Evolutionary conservation across 2,113 vertebrate genomes (phyloP), one percentile per base, ranked within the genome.

Genomic region (Vidua chalybeata): DNA sequence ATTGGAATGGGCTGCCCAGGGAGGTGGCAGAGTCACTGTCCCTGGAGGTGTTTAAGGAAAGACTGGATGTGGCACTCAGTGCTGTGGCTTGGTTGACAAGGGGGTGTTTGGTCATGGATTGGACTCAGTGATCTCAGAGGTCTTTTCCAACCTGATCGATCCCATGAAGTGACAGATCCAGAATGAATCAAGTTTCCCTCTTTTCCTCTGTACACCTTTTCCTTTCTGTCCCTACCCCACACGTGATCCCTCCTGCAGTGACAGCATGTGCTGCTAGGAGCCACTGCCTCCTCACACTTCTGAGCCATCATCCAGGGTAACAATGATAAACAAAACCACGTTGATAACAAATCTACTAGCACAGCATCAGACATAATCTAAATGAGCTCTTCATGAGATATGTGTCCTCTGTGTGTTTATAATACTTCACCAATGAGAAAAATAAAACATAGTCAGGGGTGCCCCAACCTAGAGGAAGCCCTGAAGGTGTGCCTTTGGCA

Each of bases 51-150:
- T 39, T 66, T 56, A 23, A 51, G 45, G 45, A 14, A 63, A 43
- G 31, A 26, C 37, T 59, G 52, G 26, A 68, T 0, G 0, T 45
- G 17, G 14, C 46, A 45, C 27, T 37, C 37, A 19, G 21, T 45
- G 27, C 73, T 37, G 39, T 37, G 37, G 63, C 27, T 27, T 45
- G 22, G 17, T 45, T 86, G 33, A 33, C 27, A 52, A 22, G 4
- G 27, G 21, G 18, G 16, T 45, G 33, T 33, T 77, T 45, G 46
- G 31, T 33, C 54, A 59, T 7, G 22, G 14, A 45, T 14, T 59
- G 26, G 17, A 59, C 27, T 52, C 4, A 0, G 28, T 10, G 19
- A 62, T 31, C 73, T 33, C 63, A 33, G 14, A 68, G 9, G 27
- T 61, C 14, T 31, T 37, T 59, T 15, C 45, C 37, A 59, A 31